These are phyloP conservation scores for Galaxea fascicularis DNA, from an alignment of 92 coral and sea anemone species.

Conservation along the genomic window DNA sequence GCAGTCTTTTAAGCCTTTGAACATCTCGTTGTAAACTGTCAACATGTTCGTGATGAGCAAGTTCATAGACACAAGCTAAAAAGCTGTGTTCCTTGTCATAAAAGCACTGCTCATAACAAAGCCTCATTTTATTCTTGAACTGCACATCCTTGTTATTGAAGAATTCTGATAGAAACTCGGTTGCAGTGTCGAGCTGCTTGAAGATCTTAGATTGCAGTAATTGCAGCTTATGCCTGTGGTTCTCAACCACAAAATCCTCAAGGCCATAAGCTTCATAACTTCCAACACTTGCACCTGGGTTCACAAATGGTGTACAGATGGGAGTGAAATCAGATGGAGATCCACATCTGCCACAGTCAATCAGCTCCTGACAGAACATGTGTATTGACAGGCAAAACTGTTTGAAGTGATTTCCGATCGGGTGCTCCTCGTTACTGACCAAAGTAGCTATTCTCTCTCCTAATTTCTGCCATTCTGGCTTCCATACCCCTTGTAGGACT, in stretches of 20 bases:
- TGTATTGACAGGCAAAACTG: constrained; percentile 69
- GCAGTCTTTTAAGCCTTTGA: constrained; percentile 76
- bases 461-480: constrained; percentile 95
- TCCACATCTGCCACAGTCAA: constrained; percentile 62
- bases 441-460: constrained; percentile 92
- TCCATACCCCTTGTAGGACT: constrained; percentile 85
- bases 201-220: constrained; percentile 50
- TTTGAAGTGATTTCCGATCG: constrained; percentile 79
- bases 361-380: constrained; percentile 71
- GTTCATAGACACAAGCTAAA: constrained; percentile 87
- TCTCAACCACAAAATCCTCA: constrained; percentile 74
- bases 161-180: constrained; percentile 72
- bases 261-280: constrained; percentile 48
- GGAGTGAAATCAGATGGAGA: constrained; percentile 11
- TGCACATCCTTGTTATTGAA: constrained; percentile 72
- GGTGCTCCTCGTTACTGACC: constrained; percentile 90
- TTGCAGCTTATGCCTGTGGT: constrained; percentile 61
- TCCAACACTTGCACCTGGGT: background rate
- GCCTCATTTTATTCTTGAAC: constrained; percentile 80
- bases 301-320: constrained; percentile 19
- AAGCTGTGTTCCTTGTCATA: constrained; percentile 79
- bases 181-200: constrained; percentile 57
- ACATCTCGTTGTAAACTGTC: constrained; percentile 72
- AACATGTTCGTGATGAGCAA: constrained; percentile 84
- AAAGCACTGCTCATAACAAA: constrained; percentile 95